Percentiles rank a stretch among this genome's conserved stretches.
Evolutionary conservation across 1,140 invertebrate species (phyloP).

Genomic region (Drosophila baimaii): DNA sequence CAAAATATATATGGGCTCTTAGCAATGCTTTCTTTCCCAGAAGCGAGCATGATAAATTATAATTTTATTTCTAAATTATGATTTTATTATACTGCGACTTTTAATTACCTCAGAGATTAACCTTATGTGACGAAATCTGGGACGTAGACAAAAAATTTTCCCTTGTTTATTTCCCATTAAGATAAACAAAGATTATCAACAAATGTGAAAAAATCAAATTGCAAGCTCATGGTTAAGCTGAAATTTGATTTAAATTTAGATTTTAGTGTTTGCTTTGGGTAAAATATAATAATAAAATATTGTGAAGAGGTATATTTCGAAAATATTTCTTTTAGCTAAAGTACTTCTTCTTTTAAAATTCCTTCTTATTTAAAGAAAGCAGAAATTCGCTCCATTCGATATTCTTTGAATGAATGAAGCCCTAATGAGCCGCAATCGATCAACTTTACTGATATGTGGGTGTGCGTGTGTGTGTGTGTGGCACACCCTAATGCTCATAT

Average conservation of each 20-base stretch:
- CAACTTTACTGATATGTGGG: slow-evolving; percentile 52
- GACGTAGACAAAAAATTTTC: not conserved
- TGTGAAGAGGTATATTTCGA: no score
- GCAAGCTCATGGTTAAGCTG: not conserved
- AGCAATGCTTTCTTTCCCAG: slow-evolving; percentile 10
- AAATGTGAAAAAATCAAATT: not conserved
- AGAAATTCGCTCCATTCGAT: slow-evolving; percentile 6
- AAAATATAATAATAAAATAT: no score
- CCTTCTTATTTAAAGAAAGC: not conserved
- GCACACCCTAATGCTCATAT: slow-evolving; percentile 69
- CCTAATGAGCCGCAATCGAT: slow-evolving; percentile 59
- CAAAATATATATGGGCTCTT: not conserved
- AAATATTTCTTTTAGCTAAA: not conserved
- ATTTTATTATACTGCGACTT: not conserved
- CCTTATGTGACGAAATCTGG: not conserved
- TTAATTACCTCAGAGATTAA: slow-evolving; percentile 11
- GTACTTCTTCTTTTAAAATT: not conserved
- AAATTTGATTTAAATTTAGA: slow-evolving; percentile 6
- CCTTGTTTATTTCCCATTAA: not conserved
- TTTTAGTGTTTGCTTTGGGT: not conserved
- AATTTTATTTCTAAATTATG: not conserved
- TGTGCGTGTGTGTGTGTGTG: slow-evolving; percentile 54
- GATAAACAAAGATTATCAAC: slow-evolving; percentile 4
- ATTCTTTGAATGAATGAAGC: slow-evolving; percentile 34
- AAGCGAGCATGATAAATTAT: slow-evolving; percentile 1